phyloP scores from a whole-genome alignment of 1,140 invertebrate genomes.

The Drosophila mojavensis region DNA sequence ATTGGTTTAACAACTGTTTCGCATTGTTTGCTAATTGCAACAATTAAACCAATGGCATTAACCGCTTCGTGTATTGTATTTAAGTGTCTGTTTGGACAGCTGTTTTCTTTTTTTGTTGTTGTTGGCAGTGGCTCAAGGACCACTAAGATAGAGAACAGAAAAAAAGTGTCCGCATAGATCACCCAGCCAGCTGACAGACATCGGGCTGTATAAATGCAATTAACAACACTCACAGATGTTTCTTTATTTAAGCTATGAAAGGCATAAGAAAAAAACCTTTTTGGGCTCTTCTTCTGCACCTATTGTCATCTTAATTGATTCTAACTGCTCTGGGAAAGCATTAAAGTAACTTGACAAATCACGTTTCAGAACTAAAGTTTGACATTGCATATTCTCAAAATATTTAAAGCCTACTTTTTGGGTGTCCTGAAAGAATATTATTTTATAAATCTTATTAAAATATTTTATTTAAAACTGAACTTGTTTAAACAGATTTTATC shows the following conservation, averaged over 20 bases:
- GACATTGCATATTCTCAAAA: neutral
- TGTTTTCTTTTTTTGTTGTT: conserved; percentile 38
- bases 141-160: conserved; percentile 19
- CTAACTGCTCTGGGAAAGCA: neutral
- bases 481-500: no score
- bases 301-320: neutral
- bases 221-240: conserved; percentile 17
- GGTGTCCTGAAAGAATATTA: neutral
- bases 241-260: neutral
- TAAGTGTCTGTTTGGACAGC: conserved; percentile 51
- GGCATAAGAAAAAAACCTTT: neutral
- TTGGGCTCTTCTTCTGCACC: neutral
- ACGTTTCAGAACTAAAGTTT: neutral
- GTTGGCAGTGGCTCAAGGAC: conserved; percentile 6
- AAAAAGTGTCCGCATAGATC: neutral
- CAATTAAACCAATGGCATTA: conserved; percentile 52
- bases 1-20: conserved; percentile 65
- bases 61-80: conserved; percentile 41
- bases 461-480: no score
- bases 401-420: conserved; percentile 56
- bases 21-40: conserved; percentile 62
- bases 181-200: neutral
- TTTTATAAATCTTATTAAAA: no score
- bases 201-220: neutral
- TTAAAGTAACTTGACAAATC: neutral